These are phyloP conservation scores for Pelecanus crispus DNA, from an alignment of 2,113 vertebrate genomes.

Conservation along the genomic window DNA sequence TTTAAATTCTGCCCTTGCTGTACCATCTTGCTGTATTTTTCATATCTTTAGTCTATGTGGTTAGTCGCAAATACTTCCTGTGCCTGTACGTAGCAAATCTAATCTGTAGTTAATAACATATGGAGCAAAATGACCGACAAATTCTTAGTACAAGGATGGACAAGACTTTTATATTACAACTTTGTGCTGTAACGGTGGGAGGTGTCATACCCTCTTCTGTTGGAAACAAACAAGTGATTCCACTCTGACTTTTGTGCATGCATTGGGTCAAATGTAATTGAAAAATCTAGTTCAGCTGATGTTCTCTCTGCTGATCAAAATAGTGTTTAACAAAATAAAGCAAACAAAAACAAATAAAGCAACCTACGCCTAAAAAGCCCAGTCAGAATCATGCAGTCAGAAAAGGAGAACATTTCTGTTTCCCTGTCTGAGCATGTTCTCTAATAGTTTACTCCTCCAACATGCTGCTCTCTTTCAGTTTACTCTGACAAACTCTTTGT, in stretches of 20 bases:
- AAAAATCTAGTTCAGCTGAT: not conserved
- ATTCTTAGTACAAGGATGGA: not conserved
- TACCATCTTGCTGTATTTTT: not conserved
- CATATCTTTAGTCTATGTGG: not conserved
- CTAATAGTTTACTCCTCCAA: not conserved
- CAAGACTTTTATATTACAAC: not conserved
- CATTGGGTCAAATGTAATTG: not conserved
- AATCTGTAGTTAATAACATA: not conserved
- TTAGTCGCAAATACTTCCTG: not conserved
- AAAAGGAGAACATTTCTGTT: not conserved
- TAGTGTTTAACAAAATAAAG: not conserved
- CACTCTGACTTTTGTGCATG: not conserved
- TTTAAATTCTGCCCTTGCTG: not conserved
- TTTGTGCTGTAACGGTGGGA: not conserved
- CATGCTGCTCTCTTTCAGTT: not conserved
- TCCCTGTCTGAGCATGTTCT: not conserved
- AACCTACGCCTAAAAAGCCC: not conserved
- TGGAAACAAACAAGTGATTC: not conserved
- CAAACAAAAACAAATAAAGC: not conserved
- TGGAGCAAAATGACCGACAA: not conserved
- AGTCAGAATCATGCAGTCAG: not conserved
- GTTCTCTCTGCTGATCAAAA: not conserved
- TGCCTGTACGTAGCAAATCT: not conserved
- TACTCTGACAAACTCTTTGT: not conserved
- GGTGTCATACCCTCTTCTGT: not conserved